A percentile compares a stretch with the other conserved stretches of the same genome.
phyloP scores from a whole-genome alignment of 2,797 vertebrate species.

The Coregonus ussuriensis region DNA sequence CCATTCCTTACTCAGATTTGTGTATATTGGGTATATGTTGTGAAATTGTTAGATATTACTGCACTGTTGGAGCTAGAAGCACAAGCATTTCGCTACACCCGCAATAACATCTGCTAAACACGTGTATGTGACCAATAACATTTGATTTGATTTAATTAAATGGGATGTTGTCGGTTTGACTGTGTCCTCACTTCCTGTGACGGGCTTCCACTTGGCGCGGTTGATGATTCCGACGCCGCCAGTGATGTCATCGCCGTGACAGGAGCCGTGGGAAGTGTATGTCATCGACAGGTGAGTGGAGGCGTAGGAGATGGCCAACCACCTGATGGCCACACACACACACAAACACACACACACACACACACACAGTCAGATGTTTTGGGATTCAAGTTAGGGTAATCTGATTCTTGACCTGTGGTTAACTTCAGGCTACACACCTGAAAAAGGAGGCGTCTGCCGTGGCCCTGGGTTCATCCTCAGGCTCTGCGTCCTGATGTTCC shows the following conservation, averaged over 20 bases:
- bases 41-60: too few relatives aligned
- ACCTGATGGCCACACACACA: slow-evolving; percentile 43
- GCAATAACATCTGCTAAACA: too few relatives aligned
- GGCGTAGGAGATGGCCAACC: slow-evolving; percentile 93
- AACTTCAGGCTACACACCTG: slow-evolving; percentile 56
- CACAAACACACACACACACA: not conserved
- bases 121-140: too few relatives aligned
- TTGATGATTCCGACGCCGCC: slow-evolving; percentile 84
- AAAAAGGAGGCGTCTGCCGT: slow-evolving; percentile 90
- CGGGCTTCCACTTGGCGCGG: slow-evolving; percentile 89
- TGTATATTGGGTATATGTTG: too few relatives aligned
- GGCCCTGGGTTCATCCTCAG: slow-evolving; percentile 73
- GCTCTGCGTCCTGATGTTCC: slow-evolving; percentile 67
- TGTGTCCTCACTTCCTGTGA: slow-evolving; percentile 85
- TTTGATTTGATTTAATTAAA: too few relatives aligned
- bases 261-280: slow-evolving; percentile 82
- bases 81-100: too few relatives aligned
- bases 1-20: too few relatives aligned
- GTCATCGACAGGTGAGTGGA: slow-evolving; percentile 93
- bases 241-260: slow-evolving; percentile 80
- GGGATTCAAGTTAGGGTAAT: not conserved
- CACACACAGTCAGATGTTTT: not conserved
- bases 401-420: not conserved
- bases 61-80: too few relatives aligned
- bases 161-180: not conserved